phyloP scores from a whole-genome alignment of 2,113 vertebrate species.

The Hucho hucho region DNA sequence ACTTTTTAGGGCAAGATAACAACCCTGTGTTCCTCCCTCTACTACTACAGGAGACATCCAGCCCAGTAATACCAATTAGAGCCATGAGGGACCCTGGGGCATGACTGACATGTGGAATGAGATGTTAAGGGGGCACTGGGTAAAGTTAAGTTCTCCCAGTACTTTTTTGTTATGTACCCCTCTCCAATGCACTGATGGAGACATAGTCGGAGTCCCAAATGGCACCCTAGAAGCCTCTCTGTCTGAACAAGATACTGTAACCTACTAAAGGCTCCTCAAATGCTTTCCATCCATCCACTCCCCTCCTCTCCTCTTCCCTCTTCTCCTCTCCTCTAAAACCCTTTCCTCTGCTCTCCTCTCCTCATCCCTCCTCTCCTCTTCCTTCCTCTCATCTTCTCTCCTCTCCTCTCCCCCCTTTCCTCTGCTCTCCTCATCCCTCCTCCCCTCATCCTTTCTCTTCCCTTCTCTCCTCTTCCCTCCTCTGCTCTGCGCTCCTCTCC shows the following conservation, averaged over 20 bases:
- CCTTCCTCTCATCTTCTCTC: no score
- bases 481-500: no score
- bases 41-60: conserved; percentile 23
- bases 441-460: no score
- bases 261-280: conserved; percentile 8
- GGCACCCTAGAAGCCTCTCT: no score
- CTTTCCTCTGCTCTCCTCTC: no score
- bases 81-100: conserved; percentile 12
- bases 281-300: conserved; percentile 13
- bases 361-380: no score
- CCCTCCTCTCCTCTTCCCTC: neutral
- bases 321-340: no score
- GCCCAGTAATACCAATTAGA: conserved; percentile 47
- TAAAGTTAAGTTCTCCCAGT: neutral
- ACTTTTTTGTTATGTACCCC: neutral
- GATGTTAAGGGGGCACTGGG: neutral
- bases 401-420: no score
- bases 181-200: no score
- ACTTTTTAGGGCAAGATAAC: conserved; percentile 33
- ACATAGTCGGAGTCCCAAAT: neutral
- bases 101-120: conserved; percentile 15
- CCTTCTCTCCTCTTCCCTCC: no score
- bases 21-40: conserved; percentile 20
- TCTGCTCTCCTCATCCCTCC: no score
- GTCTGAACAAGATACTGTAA: neutral